Evolutionary conservation across 2,888 invertebrate species (phyloP).

Genomic region (Cataglyphis rosenhaueri): DNA sequence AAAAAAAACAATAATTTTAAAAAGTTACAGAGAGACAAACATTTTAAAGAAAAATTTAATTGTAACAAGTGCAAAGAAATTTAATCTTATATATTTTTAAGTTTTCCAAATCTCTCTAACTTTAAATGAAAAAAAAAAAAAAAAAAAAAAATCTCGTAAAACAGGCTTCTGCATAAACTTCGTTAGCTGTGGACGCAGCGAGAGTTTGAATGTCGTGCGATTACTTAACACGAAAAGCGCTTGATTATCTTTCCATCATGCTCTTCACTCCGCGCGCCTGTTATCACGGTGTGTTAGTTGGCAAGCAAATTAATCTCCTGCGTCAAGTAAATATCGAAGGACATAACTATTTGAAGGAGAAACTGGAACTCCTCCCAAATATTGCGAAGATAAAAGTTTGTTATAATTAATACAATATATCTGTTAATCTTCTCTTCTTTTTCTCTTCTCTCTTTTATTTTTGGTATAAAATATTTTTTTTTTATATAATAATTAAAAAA

Average conservation of each 20-base stretch:
- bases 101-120: neutral
- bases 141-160: slow-evolving; percentile 5
- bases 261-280: neutral
- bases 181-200: neutral
- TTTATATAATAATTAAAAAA: neutral
- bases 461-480: neutral
- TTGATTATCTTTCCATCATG: slow-evolving; percentile 19
- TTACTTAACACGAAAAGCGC: slow-evolving; percentile 27
- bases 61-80: neutral
- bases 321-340: slow-evolving; percentile 6
- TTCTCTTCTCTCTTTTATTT: neutral
- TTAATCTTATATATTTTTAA: neutral
- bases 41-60: neutral
- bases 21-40: neutral
- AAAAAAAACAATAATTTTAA: neutral
- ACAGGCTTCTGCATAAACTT: slow-evolving; percentile 16
- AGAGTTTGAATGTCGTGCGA: slow-evolving; percentile 21
- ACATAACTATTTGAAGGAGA: neutral
- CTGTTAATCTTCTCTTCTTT: neutral
- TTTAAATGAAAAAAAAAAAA: slow-evolving; percentile 2
- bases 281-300: slow-evolving; percentile 7
- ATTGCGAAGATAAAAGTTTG: neutral
- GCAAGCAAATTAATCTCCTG: neutral
- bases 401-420: neutral
- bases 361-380: neutral